These are phyloP conservation scores for Nebria brevicollis DNA, from an alignment of 2,888 invertebrate species.

Conservation along the genomic window DNA sequence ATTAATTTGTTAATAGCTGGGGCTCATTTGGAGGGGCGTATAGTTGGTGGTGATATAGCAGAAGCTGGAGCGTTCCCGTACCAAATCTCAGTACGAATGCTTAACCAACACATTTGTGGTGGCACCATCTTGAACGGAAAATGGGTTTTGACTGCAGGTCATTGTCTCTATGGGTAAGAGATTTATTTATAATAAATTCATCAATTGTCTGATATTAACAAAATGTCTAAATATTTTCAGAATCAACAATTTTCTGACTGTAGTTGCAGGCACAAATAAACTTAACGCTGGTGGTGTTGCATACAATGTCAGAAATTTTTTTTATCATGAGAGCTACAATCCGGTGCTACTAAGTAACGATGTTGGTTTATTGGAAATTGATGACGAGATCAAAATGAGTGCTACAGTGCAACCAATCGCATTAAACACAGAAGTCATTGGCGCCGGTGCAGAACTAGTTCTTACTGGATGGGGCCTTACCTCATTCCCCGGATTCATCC, in stretches of 20 bases:
- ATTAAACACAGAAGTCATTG: constrained; percentile 27
- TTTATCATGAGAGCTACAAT: constrained; percentile 64
- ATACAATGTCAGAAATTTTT: constrained; percentile 60
- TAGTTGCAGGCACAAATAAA: constrained; percentile 65
- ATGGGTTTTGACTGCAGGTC: constrained; percentile 65
- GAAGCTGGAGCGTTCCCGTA: constrained; percentile 61
- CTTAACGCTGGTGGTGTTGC: constrained; percentile 61
- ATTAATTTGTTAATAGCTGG: neutral
- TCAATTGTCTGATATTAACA: neutral
- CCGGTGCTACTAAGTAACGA: constrained; percentile 41
- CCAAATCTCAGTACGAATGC: constrained; percentile 62
- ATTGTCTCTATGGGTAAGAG: constrained; percentile 62
- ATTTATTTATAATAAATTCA: neutral
- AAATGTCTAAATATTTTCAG: constrained; percentile 28
- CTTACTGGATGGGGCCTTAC: constrained; percentile 54
- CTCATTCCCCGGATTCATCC: constrained; percentile 66
- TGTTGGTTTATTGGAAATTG: neutral
- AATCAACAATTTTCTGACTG: constrained; percentile 47
- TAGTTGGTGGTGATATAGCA: constrained; percentile 63
- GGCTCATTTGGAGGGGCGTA: constrained; percentile 53
- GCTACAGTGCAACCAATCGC: constrained; percentile 51
- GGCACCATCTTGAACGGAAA: constrained; percentile 62
- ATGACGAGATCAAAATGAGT: constrained; percentile 40
- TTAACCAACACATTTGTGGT: constrained; percentile 63
- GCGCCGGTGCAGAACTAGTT: constrained; percentile 2